These are phyloP conservation scores for Halcyon smyrnensis DNA, from an alignment of 2,797 vertebrate genomes.

Conservation along the genomic window DNA sequence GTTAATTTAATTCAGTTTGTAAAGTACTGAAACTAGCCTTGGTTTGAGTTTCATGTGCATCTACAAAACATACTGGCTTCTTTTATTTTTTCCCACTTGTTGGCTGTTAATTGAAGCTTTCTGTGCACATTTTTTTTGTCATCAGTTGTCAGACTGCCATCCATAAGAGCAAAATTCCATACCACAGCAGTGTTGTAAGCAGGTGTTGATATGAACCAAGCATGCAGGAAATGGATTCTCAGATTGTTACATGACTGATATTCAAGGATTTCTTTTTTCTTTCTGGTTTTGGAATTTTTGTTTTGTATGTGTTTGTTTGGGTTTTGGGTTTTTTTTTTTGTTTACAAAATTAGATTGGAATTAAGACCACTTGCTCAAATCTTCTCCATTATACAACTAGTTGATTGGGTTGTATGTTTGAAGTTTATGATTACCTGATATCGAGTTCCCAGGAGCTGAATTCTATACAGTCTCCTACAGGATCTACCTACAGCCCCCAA, in stretches of 20 bases:
- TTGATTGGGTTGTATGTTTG: background rate
- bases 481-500: background rate
- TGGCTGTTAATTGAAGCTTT: constrained; percentile 12
- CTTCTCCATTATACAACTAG: background rate
- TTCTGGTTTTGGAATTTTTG: background rate
- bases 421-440: background rate
- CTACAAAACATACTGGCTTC: background rate
- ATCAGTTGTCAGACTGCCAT: background rate
- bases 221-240: background rate
- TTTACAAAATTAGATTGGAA: background rate
- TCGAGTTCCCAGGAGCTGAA: background rate
- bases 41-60: background rate
- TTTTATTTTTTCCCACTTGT: background rate
- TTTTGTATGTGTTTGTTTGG: background rate
- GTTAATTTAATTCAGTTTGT: background rate
- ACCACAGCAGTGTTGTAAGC: background rate
- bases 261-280: background rate
- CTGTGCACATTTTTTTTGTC: background rate
- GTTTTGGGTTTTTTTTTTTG: background rate
- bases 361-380: background rate
- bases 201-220: background rate
- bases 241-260: background rate
- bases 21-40: background rate
- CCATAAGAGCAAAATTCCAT: background rate
- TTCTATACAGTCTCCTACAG: background rate